A percentile compares a stretch with the other conserved stretches of the same genome.
Conservation (phyloP, 1,140 invertebrate genomes). For the Sycobia sp. region DNA sequence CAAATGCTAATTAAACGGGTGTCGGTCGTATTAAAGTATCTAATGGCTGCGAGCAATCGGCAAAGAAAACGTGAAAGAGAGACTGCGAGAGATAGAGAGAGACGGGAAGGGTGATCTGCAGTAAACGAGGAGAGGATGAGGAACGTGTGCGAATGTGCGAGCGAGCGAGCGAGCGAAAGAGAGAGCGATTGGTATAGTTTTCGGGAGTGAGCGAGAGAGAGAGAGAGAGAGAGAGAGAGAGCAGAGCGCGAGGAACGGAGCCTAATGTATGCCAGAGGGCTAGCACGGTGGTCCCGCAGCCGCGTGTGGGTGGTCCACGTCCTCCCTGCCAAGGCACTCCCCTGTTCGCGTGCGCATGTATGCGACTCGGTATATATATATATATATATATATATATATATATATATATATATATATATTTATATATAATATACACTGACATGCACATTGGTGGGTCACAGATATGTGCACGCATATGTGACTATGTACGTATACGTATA, state of each 20-base stretch:
- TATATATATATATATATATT: background rate
- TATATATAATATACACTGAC: too few species aligned
- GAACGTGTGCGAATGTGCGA: too few species aligned
- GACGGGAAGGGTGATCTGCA: too few species aligned
- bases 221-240: too few species aligned
- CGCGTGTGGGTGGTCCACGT: slow-evolving; percentile 61
- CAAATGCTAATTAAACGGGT: slow-evolving; percentile 61
- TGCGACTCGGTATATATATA: background rate
- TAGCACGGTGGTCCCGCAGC: slow-evolving; percentile 61
- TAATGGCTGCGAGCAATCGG: slow-evolving; percentile 48
- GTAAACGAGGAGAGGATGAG: too few species aligned
- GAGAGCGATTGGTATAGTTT: slow-evolving; percentile 33
- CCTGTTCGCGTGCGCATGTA: slow-evolving; percentile 42
- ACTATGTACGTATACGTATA: too few species aligned
- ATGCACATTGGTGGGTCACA: too few species aligned
- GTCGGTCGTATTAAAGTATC: slow-evolving; percentile 59
- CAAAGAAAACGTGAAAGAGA: slow-evolving; percentile 28
- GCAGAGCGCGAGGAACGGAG: slow-evolving; percentile 16
- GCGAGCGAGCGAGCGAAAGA: too few species aligned
- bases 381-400: slow-evolving; percentile 39
- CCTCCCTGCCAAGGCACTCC: slow-evolving; percentile 56
- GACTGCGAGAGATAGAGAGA: slow-evolving; percentile 10
- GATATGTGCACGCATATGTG: too few species aligned
- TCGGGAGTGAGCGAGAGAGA: too few species aligned
- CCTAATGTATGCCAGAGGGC: slow-evolving; percentile 62